Evolutionary conservation across 2,797 vertebrate species (phyloP), one percentile per base, ranked within the genome.

Genomic region (Ciconia nigra): DNA sequence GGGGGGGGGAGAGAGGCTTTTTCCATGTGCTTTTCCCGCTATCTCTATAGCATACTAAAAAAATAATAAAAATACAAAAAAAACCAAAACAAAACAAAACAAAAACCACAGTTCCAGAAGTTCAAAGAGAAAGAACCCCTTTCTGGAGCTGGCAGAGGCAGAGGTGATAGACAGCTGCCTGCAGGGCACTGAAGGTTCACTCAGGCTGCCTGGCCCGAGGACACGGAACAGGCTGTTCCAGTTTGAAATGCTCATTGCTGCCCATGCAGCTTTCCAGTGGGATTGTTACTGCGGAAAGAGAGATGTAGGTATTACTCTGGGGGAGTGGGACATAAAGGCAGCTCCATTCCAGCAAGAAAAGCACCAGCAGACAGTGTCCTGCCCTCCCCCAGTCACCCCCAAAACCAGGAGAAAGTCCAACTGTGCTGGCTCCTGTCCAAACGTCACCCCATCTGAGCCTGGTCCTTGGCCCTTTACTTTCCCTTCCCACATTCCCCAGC

Each of bases 311-410:
- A 6, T 13, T 24, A 2, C 24, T 39, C 35, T 16, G 52, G 19
- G 39, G 20, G 28, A 80, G 35, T 7, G 3, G 35, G 57, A 59
- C 35, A 11, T 4, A 28, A 35, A 65, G 52, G 20, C 49, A 78
- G 52, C 63, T 52, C 65, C 31, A 24, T 37, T 46, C n/a, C 12
- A 16, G 65, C 42, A 49, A 42, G 49, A 78, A 20, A 29, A 73
- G 22, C 72, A 62, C 11, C 39, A 51, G 59, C 2, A 44, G 71
- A 17, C 58, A 37, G 58, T 5, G 3, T 41, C 37, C 54, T 63
- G 61, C 25, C 29, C n/a, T 44, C 17, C 41, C 12, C 7, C 4
- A 1, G 17, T 16, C 2, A 0, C 47, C 13, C 13, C 15, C 13
- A 33, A 28, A 35, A 55, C 15, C 25, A 62, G 39, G 20, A 82